phyloP scores from a whole-genome alignment of 2,888 invertebrate genomes.

The Brachycybe producta region DNA sequence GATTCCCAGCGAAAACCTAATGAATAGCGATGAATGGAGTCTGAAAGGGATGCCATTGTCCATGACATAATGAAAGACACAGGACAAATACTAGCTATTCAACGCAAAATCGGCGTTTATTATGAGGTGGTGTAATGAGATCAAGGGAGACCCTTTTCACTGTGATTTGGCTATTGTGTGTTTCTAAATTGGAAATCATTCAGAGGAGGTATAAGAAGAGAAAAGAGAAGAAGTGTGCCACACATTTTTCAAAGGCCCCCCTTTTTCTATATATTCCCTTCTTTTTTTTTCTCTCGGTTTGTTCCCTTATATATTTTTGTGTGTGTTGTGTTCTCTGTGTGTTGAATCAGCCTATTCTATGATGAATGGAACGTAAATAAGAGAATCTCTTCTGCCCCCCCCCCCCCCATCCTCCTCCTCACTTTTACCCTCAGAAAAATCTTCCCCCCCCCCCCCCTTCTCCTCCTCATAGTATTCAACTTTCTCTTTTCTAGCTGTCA shows the following conservation, averaged over 20 bases:
- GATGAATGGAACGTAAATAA: too few relatives aligned
- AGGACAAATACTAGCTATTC: slow-evolving; percentile 17
- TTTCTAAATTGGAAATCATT: slow-evolving; percentile 21
- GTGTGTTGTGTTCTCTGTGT: too few relatives aligned
- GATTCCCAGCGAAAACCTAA: slow-evolving; percentile 13
- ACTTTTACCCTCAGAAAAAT: background rate
- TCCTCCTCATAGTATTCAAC: background rate
- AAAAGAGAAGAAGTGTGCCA: background rate
- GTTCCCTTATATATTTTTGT: too few relatives aligned
- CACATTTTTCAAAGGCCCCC: background rate
- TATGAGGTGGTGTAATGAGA: slow-evolving; percentile 21
- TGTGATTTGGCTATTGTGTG: slow-evolving; percentile 20
- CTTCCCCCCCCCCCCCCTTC: background rate
- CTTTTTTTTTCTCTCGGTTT: background rate
- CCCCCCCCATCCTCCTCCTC: background rate
- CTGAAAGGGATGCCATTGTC: slow-evolving; percentile 18
- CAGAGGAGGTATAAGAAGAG: slow-evolving; percentile 9
- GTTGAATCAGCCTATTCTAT: too few relatives aligned
- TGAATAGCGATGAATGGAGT: slow-evolving; percentile 15
- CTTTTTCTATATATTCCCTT: background rate
- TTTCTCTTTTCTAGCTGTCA: too few relatives aligned
- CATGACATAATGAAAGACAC: slow-evolving; percentile 18
- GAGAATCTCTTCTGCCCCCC: background rate
- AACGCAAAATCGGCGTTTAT: slow-evolving; percentile 20
- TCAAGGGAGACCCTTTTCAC: slow-evolving; percentile 19